These are phyloP conservation scores for Gryllus bimaculatus DNA, from an alignment of 1,140 invertebrate genomes.

Conservation along the genomic window DNA sequence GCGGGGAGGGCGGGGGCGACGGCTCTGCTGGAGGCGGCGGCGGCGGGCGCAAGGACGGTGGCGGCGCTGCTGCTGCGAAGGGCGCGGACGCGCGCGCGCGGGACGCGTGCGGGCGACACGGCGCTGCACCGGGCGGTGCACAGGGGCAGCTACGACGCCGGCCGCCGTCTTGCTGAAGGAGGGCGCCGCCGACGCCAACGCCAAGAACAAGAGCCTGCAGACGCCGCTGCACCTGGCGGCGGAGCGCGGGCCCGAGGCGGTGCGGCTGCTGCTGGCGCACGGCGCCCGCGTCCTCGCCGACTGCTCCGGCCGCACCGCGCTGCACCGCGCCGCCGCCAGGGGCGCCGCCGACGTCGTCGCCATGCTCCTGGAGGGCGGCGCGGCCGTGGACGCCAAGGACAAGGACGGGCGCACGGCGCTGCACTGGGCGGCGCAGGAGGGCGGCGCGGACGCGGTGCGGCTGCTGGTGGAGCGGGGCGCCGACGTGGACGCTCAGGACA, in stretches of 20 bases:
- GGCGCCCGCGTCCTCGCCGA: not conserved
- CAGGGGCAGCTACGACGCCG: too few relatives aligned
- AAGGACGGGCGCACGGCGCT: not conserved
- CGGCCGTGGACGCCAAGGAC: not conserved
- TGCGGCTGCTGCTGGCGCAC: not conserved
- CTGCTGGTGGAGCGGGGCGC: not conserved
- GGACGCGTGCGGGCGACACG: too few relatives aligned
- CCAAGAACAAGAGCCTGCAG: not conserved
- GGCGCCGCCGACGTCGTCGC: not conserved
- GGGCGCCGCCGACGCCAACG: not conserved
- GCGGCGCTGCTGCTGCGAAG: too few relatives aligned
- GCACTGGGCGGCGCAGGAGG: not conserved
- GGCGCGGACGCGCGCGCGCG: too few relatives aligned
- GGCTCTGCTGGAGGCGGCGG: too few relatives aligned
- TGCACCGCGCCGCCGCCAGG: not conserved
- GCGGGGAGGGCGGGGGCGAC: too few relatives aligned
- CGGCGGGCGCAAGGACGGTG: too few relatives aligned
- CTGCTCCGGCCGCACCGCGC: not conserved
- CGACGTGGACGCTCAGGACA: slow-evolving; percentile 11
- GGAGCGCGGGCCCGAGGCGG: not conserved
- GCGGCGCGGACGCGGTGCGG: not conserved
- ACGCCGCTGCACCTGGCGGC: not conserved
- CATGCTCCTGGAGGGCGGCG: not conserved
- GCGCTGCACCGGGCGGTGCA: too few relatives aligned
- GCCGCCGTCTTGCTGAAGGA: not conserved